phyloP scores from a whole-genome alignment of 2,797 vertebrate genomes.

The Onychomys torridus region DNA sequence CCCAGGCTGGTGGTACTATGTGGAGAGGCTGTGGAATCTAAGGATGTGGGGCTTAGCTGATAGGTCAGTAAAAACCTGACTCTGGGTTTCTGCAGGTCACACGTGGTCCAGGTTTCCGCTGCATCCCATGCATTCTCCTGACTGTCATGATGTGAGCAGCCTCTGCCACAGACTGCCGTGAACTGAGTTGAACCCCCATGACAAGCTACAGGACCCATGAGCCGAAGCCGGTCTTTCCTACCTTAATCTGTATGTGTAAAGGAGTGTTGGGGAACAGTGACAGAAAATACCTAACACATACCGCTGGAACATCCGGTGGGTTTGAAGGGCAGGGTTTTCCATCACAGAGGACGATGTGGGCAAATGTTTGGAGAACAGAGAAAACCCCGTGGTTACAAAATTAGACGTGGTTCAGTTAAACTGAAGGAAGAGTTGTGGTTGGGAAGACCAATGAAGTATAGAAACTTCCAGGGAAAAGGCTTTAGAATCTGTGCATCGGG shows the following conservation, averaged over 20 bases:
- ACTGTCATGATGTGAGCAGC: not conserved
- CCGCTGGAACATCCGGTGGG: not conserved
- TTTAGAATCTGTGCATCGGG: not conserved
- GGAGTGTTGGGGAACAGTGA: too few species aligned
- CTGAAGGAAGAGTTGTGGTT: not conserved
- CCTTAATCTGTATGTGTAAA: not conserved
- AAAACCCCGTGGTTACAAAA: not conserved
- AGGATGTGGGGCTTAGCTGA: not conserved
- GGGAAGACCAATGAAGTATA: not conserved
- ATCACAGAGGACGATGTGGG: not conserved
- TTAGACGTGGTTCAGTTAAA: not conserved
- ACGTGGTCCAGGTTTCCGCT: not conserved
- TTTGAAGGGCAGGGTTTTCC: not conserved
- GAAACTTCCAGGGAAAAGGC: not conserved
- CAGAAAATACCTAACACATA: not conserved
- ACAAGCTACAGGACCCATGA: not conserved
- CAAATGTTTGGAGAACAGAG: not conserved
- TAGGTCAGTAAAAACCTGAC: not conserved
- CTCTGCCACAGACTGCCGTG: not conserved
- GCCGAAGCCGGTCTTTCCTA: not conserved
- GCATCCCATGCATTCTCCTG: not conserved
- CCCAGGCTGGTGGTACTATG: not conserved
- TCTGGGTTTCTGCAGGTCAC: not conserved
- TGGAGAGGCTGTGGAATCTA: not conserved
- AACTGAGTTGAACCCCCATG: not conserved